Evolutionary conservation across 30 jellyfish, hydroid and myxozoan genomes (phyloP), one percentile per base, ranked within the genome.

Genomic region (Haliclystus octoradiatus): DNA sequence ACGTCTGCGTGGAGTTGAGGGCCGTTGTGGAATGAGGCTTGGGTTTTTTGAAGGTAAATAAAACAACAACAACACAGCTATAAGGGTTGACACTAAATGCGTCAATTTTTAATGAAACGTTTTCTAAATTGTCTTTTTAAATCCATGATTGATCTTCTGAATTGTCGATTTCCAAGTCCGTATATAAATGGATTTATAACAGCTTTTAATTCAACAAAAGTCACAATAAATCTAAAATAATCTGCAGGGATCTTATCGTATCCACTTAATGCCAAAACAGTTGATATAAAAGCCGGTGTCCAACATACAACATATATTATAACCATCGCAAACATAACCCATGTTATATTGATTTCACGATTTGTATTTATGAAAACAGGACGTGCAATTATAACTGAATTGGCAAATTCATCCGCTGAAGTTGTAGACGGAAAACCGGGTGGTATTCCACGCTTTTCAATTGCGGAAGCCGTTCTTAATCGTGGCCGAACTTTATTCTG

Each of bases 111-210:
- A n/a, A n/a, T n/a, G n/a, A n/a, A n/a, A n/a, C n/a, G n/a, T n/a
- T n/a, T n/a, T n/a, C n/a, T n/a, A n/a, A 40, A 5, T 40, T 40
- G 9, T 40, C 66, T 27, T 12, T 22, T 34, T 4, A 66, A 5
- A 23, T 34, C 34, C 33, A 28, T 66, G 28, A 82, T 70, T 31
- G 93, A 93, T 24, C 79, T 73, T 53, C 90, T 78, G 70, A 70
- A 86, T 68, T 68, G 86, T 61, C 71, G 81, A 73, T 88, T 86
- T 15, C 88, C 93, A 33, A 86, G 65, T 47, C 93, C 94, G 85
- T 86, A 86, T 52, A 86, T 78, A 74, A 78, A 53, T 22, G 96
- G 94, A 49, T 86, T 86, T 50, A 74, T 68, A 47, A 75, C 60
- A 31, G 82, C 85, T 69, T 86, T 86, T 31, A 79, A 33, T 50